Base-by-base conservation (phyloP, 2,113 vertebrate genomes). In the Oryzias melastigma region DNA sequence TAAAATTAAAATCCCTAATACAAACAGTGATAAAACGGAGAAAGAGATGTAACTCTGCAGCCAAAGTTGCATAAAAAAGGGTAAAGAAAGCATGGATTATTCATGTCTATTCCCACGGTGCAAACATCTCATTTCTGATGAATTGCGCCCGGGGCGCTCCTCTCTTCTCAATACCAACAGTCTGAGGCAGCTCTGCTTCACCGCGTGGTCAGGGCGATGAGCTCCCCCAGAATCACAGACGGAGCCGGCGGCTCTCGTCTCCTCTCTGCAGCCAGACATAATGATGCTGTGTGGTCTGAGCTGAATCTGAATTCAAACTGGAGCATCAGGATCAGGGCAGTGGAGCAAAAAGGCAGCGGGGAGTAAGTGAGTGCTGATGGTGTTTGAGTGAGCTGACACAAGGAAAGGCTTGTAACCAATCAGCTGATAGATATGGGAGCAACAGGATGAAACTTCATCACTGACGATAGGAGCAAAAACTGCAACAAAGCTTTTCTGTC, bases 11-110 rank as follows among this genome's bases (percentile, higher is more conserved):
- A 35, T 35, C 35, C 35, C 35, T 35, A 35, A 35, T 35, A 12
- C 10, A 35, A 35, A 12, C 35, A 35, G 35, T 35, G 8, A 35
- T 35, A 71, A 68, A 69, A 78, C 60, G 29, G 58, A 67, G 71
- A 24, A 25, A 41, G 55, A 76, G 52, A 65, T 65, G 64, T 77
- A 77, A 83, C 69, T 45, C 50, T 62, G 71, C 68, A 65, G 15
- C n/a, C 71, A 61, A 44, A 78, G 73, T 75, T 74, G 54, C 73
- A 79, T 60, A 71, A 69, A 68, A 63, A 46, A 81, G 83, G 59
- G 78, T 81, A 86, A 86, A 87, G 82, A 82, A 77, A 85, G 59
- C 86, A 91, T 91, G 79, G 84, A 90, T 92, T 90, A 91, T 92
- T 91, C 84, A 91, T 90, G 83, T 54, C 76, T 82, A 78, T 89